These are phyloP conservation scores for Acipenser ruthenus DNA, from an alignment of 2,797 vertebrate genomes.

Conservation along the genomic window DNA sequence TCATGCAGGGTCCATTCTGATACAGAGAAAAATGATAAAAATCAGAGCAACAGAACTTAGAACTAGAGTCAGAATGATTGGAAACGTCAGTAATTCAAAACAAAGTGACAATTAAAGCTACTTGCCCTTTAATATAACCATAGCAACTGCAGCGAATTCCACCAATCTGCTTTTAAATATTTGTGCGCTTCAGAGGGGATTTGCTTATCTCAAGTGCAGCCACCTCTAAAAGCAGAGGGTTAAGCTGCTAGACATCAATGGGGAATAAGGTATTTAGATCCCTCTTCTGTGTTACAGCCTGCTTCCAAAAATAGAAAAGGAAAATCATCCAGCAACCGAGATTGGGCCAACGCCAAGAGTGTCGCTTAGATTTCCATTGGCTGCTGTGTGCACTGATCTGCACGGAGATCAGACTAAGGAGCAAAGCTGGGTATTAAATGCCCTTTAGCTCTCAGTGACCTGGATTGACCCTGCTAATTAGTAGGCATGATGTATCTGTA, in stretches of 20 bases:
- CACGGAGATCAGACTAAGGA: not conserved
- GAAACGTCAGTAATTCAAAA: too few species aligned
- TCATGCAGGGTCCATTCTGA: too few species aligned
- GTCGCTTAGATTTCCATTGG: not conserved
- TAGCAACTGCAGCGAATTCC: not conserved
- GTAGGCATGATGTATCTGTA: too few species aligned
- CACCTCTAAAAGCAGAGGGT: not conserved
- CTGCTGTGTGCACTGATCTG: not conserved
- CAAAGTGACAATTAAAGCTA: too few species aligned
- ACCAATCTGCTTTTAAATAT: not conserved
- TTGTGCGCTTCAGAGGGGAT: not conserved
- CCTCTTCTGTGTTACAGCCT: not conserved
- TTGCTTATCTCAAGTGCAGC: not conserved
- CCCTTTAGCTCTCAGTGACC: too few species aligned
- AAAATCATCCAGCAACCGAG: constrained; percentile 1
- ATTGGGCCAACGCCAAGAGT: not conserved
- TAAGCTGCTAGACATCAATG: not conserved
- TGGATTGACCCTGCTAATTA: too few species aligned
- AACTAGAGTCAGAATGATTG: too few species aligned
- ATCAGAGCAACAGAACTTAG: too few species aligned
- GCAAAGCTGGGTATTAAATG: too few species aligned
- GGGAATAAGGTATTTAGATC: not conserved
- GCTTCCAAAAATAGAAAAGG: not conserved
- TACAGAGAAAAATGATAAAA: too few species aligned
- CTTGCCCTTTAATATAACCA: not conserved